Percentiles rank a stretch among this genome's conserved stretches.
Conservation (phyloP, 2,888 invertebrate genomes). For the Macrophya alboannulata region DNA sequence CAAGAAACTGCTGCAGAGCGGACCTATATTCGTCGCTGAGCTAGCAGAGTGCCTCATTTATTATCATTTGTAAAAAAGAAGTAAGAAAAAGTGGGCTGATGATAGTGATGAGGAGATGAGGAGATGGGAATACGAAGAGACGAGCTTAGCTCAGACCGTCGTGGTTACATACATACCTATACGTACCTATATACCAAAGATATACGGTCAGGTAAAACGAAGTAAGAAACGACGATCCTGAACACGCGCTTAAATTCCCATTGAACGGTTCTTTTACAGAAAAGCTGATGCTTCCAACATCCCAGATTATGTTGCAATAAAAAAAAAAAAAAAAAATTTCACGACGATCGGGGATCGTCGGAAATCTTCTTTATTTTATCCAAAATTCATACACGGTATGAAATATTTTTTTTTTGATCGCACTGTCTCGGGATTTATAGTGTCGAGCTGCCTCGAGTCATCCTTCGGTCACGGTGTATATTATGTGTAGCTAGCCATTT, state of each 20-base stretch:
- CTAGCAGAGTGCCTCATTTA: slow-evolving; percentile 39
- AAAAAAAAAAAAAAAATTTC: too few species aligned
- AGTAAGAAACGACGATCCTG: not conserved
- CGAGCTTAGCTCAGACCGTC: slow-evolving; percentile 21
- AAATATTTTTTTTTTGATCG: not conserved
- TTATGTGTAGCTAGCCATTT: not conserved
- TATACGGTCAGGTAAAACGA: slow-evolving; percentile 23
- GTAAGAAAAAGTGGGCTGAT: slow-evolving; percentile 31
- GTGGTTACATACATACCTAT: too few species aligned
- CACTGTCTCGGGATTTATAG: not conserved
- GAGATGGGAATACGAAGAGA: not conserved
- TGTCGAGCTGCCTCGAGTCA: not conserved
- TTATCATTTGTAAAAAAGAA: slow-evolving; percentile 46
- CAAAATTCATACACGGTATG: not conserved
- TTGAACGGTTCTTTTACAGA: not conserved
- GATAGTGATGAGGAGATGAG: slow-evolving; percentile 40
- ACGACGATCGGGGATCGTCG: too few species aligned
- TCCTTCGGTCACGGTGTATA: not conserved
- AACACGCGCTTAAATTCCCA: not conserved
- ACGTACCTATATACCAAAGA: not conserved
- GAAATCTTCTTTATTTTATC: not conserved
- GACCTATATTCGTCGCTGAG: not conserved
- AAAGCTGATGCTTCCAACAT: not conserved
- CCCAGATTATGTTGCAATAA: not conserved
- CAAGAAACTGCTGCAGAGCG: not conserved